Evolutionary conservation across 1,140 invertebrate genomes (phyloP), one percentile per base, ranked within the genome.

Genomic region (Papilio aristodemus): DNA sequence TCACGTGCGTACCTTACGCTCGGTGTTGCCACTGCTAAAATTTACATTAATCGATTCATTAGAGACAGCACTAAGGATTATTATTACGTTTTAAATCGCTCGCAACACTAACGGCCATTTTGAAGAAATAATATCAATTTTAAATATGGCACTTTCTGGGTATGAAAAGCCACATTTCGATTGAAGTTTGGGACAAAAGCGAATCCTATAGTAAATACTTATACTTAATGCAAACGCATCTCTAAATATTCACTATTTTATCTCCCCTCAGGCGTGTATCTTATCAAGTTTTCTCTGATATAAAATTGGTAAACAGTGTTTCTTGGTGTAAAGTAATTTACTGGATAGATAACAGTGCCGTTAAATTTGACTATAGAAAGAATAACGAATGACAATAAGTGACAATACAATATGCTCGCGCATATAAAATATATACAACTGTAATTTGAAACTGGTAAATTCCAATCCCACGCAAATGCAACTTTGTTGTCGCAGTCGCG

Each of bases 1-100:
- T 85, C 83, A 86, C 81, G 81, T 85, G 85, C 72, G 63, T 46
- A 54, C 46, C 17, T 54, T 68, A 64, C 60, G 68, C 69, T 76
- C 70, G 67, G 75, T 77, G 77, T 81, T 79, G 41, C 63, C 63
- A 66, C 22, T 17, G 63, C 25, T 32, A 1, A 32, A 67, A 71
- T 70, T 32, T 60, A 70, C 36, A 66, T 72, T 46, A 60, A 46
- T 62, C n/a, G 63, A 66, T 66, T 43, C 7, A 32, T 19, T 41
- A 17, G 37, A 19, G 9, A 38, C 37, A 37, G 1, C 37, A 37
- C 9, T 19, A 9, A 19, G 0, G 6, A 46, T 46, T 46, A 9
- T 46, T 46, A 19, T 38, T 63, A 10, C 0, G 37, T 14, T 63
- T 41, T 25, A 41, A 63, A 27, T 10, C 62, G 59, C 32, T 39